Evolutionary conservation across 92 coral and sea anemone species (phyloP).

Genomic region (Galaxea fascicularis): DNA sequence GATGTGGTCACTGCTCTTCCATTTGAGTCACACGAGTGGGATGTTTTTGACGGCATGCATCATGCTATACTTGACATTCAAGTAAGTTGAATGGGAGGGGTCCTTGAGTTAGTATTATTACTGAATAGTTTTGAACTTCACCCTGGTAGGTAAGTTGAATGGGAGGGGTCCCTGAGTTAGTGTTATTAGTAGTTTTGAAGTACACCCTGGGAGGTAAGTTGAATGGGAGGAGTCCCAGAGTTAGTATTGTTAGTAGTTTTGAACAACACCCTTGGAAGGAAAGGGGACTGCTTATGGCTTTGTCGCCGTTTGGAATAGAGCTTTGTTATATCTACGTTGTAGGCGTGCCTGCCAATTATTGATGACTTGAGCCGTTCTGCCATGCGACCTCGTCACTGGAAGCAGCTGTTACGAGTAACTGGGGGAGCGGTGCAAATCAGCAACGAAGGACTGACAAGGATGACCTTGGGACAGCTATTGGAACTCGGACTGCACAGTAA

Average conservation of each 20-base stretch:
- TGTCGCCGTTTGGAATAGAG: neutral
- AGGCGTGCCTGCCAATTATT: constrained; percentile 97
- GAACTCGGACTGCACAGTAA: constrained; percentile 95
- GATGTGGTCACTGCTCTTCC: constrained; percentile 86
- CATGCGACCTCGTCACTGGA: constrained; percentile 99
- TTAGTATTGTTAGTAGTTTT: too few species aligned
- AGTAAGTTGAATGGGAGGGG: constrained; percentile 50
- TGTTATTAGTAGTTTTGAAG: too few species aligned
- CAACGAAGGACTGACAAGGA: constrained; percentile 96
- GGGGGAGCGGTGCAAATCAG: constrained; percentile 91
- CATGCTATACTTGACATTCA: constrained; percentile 89
- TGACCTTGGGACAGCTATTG: constrained; percentile 96
- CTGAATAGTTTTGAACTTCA: too few species aligned
- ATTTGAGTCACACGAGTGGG: constrained; percentile 82
- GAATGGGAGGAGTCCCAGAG: neutral
- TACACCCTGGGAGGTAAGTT: too few species aligned
- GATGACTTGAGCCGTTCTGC: constrained; percentile 97
- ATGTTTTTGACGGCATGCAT: constrained; percentile 91
- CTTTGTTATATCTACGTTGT: constrained; percentile 1
- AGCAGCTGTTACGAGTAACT: constrained; percentile 91
- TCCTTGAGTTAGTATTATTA: neutral
- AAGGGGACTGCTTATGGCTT: too few species aligned
- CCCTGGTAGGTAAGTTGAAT: constrained; percentile 70
- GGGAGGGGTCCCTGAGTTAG: neutral
- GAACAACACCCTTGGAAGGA: too few species aligned